Evolutionary conservation across 2,888 invertebrate species (phyloP).

Genomic region (Vanessa cardui): DNA sequence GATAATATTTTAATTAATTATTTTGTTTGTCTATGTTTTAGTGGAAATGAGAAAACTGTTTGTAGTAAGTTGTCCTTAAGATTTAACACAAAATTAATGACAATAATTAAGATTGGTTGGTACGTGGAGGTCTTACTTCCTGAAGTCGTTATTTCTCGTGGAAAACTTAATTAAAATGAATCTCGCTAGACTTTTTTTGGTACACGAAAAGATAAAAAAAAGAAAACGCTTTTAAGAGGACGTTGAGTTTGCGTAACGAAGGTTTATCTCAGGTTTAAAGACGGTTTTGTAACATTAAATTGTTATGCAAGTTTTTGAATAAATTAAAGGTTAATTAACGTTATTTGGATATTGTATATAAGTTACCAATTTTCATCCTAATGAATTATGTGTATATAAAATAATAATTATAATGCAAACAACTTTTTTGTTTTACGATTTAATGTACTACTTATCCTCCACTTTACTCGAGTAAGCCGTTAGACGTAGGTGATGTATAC

Average conservation of each 20-base stretch:
- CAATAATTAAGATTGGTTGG: constrained; percentile 76
- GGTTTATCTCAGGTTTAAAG: constrained; percentile 22
- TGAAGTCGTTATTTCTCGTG: constrained; percentile 65
- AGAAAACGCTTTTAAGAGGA: constrained; percentile 49
- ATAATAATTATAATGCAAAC: too few relatives aligned
- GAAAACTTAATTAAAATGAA: constrained; percentile 79
- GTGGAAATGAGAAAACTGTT: constrained; percentile 7
- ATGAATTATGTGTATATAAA: too few relatives aligned
- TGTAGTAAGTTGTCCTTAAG: constrained; percentile 8
- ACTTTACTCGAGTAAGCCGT: too few relatives aligned
- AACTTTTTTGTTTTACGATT: too few relatives aligned
- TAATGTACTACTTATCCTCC: too few relatives aligned
- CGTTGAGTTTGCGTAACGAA: constrained; percentile 29
- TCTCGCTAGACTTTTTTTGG: constrained; percentile 62
- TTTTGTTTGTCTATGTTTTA: too few relatives aligned
- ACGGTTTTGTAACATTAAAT: constrained; percentile 11
- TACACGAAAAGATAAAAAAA: constrained; percentile 59
- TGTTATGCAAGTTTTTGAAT: neutral
- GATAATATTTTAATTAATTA: too few relatives aligned
- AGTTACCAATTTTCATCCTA: too few relatives aligned
- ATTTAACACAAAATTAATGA: constrained; percentile 67
- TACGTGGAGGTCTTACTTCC: constrained; percentile 64
- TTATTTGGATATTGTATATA: too few relatives aligned
- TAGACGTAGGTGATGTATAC: too few relatives aligned
- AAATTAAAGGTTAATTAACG: too few relatives aligned